Evolutionary conservation across 2,113 vertebrate genomes (phyloP), one percentile per base, ranked within the genome.

Genomic region (Candoia aspera): DNA sequence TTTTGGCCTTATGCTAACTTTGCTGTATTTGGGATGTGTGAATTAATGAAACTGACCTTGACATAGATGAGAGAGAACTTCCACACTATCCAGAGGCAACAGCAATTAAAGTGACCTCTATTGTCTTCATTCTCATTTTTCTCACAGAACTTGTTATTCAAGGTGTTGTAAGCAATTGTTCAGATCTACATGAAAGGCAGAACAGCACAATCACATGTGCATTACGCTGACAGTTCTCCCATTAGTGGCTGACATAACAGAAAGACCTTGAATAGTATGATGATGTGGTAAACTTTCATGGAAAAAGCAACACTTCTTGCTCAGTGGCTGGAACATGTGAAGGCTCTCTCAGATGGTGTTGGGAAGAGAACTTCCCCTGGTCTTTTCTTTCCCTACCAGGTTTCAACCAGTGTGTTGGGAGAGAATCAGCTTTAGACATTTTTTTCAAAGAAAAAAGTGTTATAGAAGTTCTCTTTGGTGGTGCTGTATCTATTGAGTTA

Each of bases 11-110:
- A 64, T 49, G 86, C 92, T 84, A 92, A 85, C 90, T 95, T 87
- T 94, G 90, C 91, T 93, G n/a, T 95, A 95, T 91, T 90, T 23
- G 92, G 89, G 68, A 89, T 91, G 55, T 21, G 93, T 84, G 62
- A 68, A 79, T 91, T 94, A 94, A 90, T 93, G 88, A 8, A 88
- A 93, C 57, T 73, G 90, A 87, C 84, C 90, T 93, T 0, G 60
- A 4, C 24, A 3, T 4, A 19, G 55, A 53, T 17, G 12, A 88
- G 29, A 89, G 29, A 26, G 46, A 62, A 4, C 58, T 49, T 84
- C 26, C 73, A 79, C 15, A 11, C 24, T 21, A 13, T 57, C 53
- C 62, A 58, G 33, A 55, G 33, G 53, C 53, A 91, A 46, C 15
- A 21, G 29, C 68, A 62, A 89, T 92, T 89, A 62, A 84, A 60